phyloP scores from a whole-genome alignment of 2,113 vertebrate genomes.

The crab-eating macaque (Macaca fascicularis) region T2T-MFA8v1.1 NC_088389.1:67942001-67942500 shows the following conservation, averaged over 20 bases:
- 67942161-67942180: conserved; percentile 14
- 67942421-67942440: not conserved
- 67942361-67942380: not conserved
- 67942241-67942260: not conserved
- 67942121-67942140: not conserved
- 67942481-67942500: not conserved
- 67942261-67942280: not conserved
- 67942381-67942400: not conserved
- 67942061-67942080: not conserved
- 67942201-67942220: not conserved
- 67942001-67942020: not conserved
- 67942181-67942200: conserved; percentile 33
- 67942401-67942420: not conserved
- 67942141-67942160: not conserved
- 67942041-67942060: conserved; percentile 15
- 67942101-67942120: not conserved
- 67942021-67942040: conserved; percentile 59
- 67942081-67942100: conserved; percentile 37
- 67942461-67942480: not conserved
- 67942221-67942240: not conserved
- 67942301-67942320: not conserved
- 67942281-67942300: not conserved
- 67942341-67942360: not conserved
- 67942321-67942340: not conserved
- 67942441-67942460: not conserved